phyloP scores from a whole-genome alignment of 2,113 vertebrate species.

The Calypte anna region DNA sequence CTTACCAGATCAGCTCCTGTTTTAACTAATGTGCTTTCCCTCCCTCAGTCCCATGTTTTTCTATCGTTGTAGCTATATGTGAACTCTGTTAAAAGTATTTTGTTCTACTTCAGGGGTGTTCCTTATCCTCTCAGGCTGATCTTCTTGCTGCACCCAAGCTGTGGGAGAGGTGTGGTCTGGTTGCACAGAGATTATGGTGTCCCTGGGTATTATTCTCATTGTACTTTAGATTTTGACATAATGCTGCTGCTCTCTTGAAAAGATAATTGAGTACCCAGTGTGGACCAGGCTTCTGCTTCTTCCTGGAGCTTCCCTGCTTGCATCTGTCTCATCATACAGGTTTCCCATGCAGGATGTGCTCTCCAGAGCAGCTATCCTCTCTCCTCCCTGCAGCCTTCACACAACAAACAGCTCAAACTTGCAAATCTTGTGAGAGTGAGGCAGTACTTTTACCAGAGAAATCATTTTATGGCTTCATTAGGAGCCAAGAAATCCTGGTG shows the following conservation, averaged over 20 bases:
- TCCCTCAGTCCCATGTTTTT: background rate
- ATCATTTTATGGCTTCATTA: fast-evolving
- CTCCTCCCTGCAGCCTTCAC: background rate
- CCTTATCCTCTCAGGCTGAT: background rate
- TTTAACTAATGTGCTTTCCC: background rate
- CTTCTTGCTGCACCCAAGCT: background rate
- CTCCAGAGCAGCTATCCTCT: fast-evolving
- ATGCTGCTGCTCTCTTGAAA: background rate
- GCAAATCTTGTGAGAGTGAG: too few relatives aligned
- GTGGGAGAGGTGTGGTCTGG: background rate
- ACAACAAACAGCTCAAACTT: background rate
- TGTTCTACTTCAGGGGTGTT: background rate
- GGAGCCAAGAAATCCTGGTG: background rate
- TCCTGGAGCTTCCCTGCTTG: background rate
- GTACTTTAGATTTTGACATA: background rate
- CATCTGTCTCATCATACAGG: background rate
- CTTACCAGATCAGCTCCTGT: background rate
- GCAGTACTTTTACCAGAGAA: background rate
- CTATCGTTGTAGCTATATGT: background rate
- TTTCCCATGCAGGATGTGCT: fast-evolving
- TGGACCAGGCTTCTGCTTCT: background rate
- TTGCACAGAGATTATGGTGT: background rate
- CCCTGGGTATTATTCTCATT: background rate
- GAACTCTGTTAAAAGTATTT: background rate
- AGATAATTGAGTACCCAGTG: background rate